A percentile compares a stretch with the other conserved stretches of the same genome.
Evolutionary conservation across 2,113 vertebrate species (phyloP).

Genomic region (Xerus inauris): DNA sequence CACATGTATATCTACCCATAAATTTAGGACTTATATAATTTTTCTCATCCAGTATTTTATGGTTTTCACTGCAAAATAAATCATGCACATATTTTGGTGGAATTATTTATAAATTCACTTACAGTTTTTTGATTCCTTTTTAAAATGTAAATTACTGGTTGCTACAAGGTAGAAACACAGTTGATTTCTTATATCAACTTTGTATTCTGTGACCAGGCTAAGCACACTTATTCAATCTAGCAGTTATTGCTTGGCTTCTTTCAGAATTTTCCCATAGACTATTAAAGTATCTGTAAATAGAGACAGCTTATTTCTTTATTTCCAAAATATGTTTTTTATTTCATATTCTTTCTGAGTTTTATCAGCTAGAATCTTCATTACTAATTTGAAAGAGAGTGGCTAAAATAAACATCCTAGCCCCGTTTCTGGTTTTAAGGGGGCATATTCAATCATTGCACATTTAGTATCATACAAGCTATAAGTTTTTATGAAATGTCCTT

Average conservation of each 20-base stretch:
- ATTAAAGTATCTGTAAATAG: not conserved
- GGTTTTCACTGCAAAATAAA: not conserved
- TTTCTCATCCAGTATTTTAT: not conserved
- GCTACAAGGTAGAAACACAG: not conserved
- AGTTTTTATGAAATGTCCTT: not conserved
- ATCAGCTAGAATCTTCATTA: not conserved
- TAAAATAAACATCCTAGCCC: not conserved
- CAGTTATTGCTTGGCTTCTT: not conserved
- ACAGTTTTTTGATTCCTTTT: not conserved
- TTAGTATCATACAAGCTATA: not conserved
- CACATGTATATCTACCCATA: not conserved
- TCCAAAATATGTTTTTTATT: not conserved
- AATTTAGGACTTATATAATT: not conserved
- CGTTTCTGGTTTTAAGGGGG: not conserved
- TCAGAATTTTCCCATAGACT: not conserved
- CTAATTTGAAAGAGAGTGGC: not conserved
- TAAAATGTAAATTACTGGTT: not conserved
- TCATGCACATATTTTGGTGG: not conserved
- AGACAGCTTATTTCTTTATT: not conserved
- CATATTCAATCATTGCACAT: not conserved
- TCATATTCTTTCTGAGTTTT: not conserved
- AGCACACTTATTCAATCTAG: not conserved
- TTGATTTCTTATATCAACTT: not conserved
- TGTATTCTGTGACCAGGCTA: not conserved
- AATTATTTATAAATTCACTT: not conserved